These are phyloP conservation scores for Ephialtes manifestator DNA, from an alignment of 2,888 invertebrate genomes.

Conservation along the genomic window DNA sequence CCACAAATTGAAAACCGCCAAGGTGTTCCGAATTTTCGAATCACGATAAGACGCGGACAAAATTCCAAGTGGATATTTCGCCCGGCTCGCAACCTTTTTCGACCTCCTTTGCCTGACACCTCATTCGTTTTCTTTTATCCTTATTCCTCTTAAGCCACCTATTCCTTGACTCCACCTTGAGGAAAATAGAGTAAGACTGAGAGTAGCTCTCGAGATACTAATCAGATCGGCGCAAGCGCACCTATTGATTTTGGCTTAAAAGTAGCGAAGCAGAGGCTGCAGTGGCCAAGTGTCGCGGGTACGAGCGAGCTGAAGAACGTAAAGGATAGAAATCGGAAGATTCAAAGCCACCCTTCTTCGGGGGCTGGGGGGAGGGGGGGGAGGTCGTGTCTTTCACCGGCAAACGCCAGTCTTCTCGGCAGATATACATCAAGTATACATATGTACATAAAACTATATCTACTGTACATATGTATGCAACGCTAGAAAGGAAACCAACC, in stretches of 20 bases:
- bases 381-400: slow-evolving; percentile 47
- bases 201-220: slow-evolving; percentile 58
- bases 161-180: slow-evolving; percentile 16
- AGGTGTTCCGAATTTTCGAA: slow-evolving; percentile 65
- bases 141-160: slow-evolving; percentile 37
- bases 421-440: slow-evolving; percentile 16
- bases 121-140: slow-evolving; percentile 27
- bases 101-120: slow-evolving; percentile 1
- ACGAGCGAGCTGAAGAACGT: slow-evolving; percentile 31
- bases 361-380: too few species aligned
- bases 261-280: slow-evolving; percentile 59
- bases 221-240: slow-evolving; percentile 67
- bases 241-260: slow-evolving; percentile 70
- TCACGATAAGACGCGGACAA: slow-evolving; percentile 46
- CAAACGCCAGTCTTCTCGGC: slow-evolving; percentile 35
- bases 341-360: slow-evolving; percentile 69
- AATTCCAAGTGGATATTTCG: slow-evolving; percentile 48
- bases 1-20: slow-evolving; percentile 57
- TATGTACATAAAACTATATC: slow-evolving; percentile 15
- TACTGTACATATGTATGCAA: slow-evolving; percentile 31
- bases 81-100: too few species aligned
- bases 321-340: slow-evolving; percentile 62
- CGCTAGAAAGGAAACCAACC: slow-evolving; percentile 34
- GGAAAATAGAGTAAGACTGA: slow-evolving; percentile 47
- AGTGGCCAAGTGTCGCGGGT: slow-evolving; percentile 40